phyloP scores from a whole-genome alignment of 2,888 invertebrate species.

The Molanna angustata region DNA sequence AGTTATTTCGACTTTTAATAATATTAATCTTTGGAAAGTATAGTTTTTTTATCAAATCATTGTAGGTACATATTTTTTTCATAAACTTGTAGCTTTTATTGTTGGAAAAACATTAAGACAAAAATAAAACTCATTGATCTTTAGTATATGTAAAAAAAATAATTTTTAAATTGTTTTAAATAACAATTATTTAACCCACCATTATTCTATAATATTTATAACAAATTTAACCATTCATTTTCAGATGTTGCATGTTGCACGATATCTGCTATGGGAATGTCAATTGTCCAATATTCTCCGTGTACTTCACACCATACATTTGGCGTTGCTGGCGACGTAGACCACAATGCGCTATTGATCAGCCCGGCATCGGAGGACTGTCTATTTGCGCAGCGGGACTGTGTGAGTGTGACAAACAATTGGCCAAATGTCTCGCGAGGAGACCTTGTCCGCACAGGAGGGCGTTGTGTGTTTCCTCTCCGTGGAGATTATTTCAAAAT shows the following conservation, averaged over 20 bases:
- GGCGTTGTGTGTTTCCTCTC: constrained; percentile 71
- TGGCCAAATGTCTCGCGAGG: constrained; percentile 75
- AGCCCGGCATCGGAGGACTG: constrained; percentile 58
- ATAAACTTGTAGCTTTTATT: too few relatives aligned
- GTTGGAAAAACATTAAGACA: too few relatives aligned
- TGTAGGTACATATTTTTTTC: too few relatives aligned
- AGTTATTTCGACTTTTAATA: too few relatives aligned
- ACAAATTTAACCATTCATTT: constrained; percentile 17
- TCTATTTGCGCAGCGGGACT: constrained; percentile 72
- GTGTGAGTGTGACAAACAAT: constrained; percentile 78
- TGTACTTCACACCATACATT: constrained; percentile 83
- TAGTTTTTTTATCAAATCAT: too few relatives aligned
- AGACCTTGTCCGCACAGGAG: constrained; percentile 72
- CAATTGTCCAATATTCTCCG: constrained; percentile 74
- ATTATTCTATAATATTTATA: not conserved
- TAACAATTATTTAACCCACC: too few relatives aligned
- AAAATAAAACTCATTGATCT: too few relatives aligned
- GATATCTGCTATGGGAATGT: constrained; percentile 82
- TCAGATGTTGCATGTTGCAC: constrained; percentile 79
- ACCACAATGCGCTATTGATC: constrained; percentile 70
- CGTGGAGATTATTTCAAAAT: constrained; percentile 72
- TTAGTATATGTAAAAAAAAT: too few relatives aligned
- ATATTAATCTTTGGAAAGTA: too few relatives aligned
- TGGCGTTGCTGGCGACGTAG: constrained; percentile 80
- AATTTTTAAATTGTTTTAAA: too few relatives aligned